Conservation (phyloP, 1,140 invertebrate species). For the Chrysomallon squamiferum region DNA sequence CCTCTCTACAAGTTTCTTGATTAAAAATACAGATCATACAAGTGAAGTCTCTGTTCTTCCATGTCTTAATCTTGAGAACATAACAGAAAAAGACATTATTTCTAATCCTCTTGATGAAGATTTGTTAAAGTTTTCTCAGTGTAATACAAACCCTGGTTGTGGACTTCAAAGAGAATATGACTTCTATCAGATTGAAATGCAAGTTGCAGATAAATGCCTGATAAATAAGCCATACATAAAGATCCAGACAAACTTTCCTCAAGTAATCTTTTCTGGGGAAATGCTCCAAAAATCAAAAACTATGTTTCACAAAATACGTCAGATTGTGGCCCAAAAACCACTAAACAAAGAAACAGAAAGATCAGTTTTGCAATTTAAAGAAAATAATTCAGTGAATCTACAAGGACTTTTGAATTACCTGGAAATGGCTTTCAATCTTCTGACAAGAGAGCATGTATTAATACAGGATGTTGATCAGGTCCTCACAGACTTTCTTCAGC, state of each 20-base stretch:
- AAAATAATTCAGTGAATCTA: neutral
- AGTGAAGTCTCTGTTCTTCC: neutral
- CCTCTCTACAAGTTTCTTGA: constrained; percentile 2
- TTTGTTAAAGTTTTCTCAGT: constrained; percentile 1
- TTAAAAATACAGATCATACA: too few species aligned
- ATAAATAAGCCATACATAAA: neutral
- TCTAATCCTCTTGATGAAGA: neutral
- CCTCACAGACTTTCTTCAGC: neutral
- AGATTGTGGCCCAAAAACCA: neutral
- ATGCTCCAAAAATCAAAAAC: neutral
- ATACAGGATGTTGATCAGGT: neutral
- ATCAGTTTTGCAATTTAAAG: neutral
- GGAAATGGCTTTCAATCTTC: neutral
- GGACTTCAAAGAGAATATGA: neutral
- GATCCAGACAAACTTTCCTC: neutral
- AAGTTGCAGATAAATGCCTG: neutral
- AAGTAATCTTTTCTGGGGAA: neutral
- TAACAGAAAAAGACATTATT: neutral
- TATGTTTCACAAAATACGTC: neutral
- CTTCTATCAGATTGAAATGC: constrained; percentile 1
- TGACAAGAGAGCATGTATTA: neutral
- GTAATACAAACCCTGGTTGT: neutral
- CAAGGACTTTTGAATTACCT: neutral
- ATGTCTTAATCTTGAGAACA: neutral
- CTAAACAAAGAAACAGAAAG: neutral